phyloP scores from a whole-genome alignment of 2,888 invertebrate species.

The Diarsia dahlii region DNA sequence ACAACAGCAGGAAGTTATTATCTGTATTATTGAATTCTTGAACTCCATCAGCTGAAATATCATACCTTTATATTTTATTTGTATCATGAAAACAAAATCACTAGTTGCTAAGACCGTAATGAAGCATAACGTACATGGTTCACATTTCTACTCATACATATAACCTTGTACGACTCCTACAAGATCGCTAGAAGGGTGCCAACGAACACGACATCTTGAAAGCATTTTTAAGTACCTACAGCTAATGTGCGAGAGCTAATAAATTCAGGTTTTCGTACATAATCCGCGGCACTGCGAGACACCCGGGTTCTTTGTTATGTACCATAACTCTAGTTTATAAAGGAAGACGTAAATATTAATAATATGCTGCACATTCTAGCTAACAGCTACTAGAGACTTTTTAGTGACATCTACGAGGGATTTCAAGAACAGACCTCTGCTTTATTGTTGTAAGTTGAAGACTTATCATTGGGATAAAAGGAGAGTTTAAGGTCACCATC shows the following conservation, averaged over 20 bases:
- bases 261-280: conserved; percentile 64
- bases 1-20: neutral
- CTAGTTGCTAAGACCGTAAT: neutral
- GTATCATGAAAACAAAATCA: neutral
- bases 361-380: conserved; percentile 10
- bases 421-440: neutral
- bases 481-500: neutral
- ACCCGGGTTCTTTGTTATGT: conserved; percentile 48
- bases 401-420: conserved; percentile 9
- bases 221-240: conserved; percentile 70
- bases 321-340: conserved; percentile 51
- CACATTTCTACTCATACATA: neutral
- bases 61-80: neutral
- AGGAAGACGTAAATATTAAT: conserved; percentile 47
- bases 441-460: neutral
- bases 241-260: conserved; percentile 65
- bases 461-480: neutral
- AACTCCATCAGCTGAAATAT: neutral
- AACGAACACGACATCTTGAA: conserved; percentile 67
- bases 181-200: conserved; percentile 36
- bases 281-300: conserved; percentile 49
- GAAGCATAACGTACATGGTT: conserved; percentile 8
- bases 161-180: neutral
- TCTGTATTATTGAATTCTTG: neutral
- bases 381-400: neutral